A percentile compares a stretch with the other conserved stretches of the same genome.
phyloP scores from a whole-genome alignment of 1,140 invertebrate species.

The Megalopta genalis region DNA sequence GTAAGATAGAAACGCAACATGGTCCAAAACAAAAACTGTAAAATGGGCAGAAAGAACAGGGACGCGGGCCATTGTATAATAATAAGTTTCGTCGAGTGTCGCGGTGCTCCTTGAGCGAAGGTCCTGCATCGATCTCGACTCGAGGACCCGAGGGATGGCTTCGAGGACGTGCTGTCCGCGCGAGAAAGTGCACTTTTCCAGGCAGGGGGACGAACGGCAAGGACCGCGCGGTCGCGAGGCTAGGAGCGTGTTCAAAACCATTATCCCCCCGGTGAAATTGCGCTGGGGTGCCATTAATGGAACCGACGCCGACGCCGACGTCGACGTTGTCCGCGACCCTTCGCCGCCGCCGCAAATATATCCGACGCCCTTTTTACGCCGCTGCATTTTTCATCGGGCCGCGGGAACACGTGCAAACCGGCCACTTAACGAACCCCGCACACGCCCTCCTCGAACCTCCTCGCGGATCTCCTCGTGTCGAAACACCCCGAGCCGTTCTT shows the following conservation, averaged over 20 bases:
- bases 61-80: not conserved
- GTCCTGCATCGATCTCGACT: constrained; percentile 6
- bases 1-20: too few relatives aligned
- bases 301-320: constrained; percentile 35
- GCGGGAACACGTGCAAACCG: not conserved
- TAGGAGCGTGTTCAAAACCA: constrained; percentile 52
- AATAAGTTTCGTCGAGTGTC: not conserved
- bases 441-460: not conserved
- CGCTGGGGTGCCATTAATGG: constrained; percentile 65
- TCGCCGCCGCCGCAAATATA: constrained; percentile 55
- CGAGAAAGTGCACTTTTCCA: constrained; percentile 29
- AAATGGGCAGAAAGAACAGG: too few relatives aligned
- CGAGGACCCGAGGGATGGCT: not conserved
- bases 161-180: constrained; percentile 4
- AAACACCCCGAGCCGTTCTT: too few relatives aligned
- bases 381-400: constrained; percentile 62
- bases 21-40: too few relatives aligned
- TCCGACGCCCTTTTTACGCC: constrained; percentile 52
- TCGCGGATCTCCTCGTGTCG: too few relatives aligned
- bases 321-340: constrained; percentile 41
- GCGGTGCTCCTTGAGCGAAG: not conserved
- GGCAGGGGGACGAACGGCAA: not conserved
- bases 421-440: not conserved
- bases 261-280: constrained; percentile 62
- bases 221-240: not conserved